Conservation (phyloP, 1,140 invertebrate species). For the Drosophila arawakana region DNA sequence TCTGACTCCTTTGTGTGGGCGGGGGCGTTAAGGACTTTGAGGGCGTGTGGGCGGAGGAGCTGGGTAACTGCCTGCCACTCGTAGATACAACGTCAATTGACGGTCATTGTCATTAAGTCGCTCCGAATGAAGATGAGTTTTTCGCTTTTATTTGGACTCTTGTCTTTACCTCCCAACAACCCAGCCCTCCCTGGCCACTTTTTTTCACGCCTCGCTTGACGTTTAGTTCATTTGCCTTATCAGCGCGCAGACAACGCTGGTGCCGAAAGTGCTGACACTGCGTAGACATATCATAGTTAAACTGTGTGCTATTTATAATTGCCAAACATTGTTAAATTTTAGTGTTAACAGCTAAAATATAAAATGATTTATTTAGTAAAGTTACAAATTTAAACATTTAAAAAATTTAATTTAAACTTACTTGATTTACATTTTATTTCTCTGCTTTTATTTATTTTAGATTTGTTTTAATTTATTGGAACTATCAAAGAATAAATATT, state of each 20-base stretch:
- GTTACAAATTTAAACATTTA: too few species aligned
- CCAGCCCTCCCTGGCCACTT: background rate
- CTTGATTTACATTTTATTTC: too few species aligned
- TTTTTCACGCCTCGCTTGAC: conserved; percentile 49
- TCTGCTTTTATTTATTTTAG: too few species aligned
- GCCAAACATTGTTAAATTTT: background rate
- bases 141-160: conserved; percentile 50
- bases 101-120: conserved; percentile 79
- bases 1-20: background rate
- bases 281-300: conserved; percentile 18
- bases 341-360: background rate
- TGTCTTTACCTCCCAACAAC: conserved; percentile 15
- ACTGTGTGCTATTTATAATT: background rate
- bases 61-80: conserved; percentile 17
- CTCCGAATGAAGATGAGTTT: conserved; percentile 76
- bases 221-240: conserved; percentile 59
- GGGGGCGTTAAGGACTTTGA: background rate
- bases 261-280: background rate
- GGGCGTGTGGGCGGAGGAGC: background rate
- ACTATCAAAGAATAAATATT: too few species aligned
- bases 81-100: conserved; percentile 67
- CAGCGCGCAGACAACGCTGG: conserved; percentile 5
- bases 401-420: too few species aligned
- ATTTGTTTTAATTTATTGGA: too few species aligned
- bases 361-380: too few species aligned